phyloP scores from a whole-genome alignment of 2,113 vertebrate genomes.

The Lepus americanus region DNA sequence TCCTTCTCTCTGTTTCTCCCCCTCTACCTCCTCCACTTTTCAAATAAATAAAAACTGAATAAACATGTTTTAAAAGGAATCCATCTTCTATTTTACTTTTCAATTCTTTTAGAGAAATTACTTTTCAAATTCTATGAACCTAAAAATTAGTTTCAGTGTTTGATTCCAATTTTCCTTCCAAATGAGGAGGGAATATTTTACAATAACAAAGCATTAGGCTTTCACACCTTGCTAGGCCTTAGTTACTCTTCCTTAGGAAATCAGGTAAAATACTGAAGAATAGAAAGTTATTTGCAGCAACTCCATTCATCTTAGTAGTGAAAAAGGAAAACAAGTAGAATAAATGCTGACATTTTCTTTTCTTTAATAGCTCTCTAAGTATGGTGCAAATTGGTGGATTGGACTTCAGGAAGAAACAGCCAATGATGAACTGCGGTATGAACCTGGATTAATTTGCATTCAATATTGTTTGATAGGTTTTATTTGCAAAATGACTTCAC shows the following conservation, averaged over 20 bases:
- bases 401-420: slow-evolving; percentile 88
- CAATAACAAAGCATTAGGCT: slow-evolving; percentile 58
- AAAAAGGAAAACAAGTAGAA: slow-evolving; percentile 59
- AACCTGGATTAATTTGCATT: slow-evolving; percentile 71
- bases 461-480: slow-evolving; percentile 60
- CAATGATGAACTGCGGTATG: slow-evolving; percentile 90
- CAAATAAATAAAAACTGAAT: no score
- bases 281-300: slow-evolving; percentile 71
- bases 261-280: slow-evolving; percentile 50
- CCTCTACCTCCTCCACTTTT: no score
- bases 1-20: no score
- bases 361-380: slow-evolving; percentile 87
- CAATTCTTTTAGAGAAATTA: slow-evolving; percentile 45
- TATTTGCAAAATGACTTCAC: slow-evolving; percentile 58
- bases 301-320: slow-evolving; percentile 72
- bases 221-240: slow-evolving; percentile 41
- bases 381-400: slow-evolving; percentile 93
- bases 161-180: slow-evolving; percentile 52
- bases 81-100: slow-evolving; percentile 45
- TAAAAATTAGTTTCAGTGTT: slow-evolving; percentile 50
- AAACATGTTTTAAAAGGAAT: background rate
- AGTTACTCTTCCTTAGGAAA: slow-evolving; percentile 55
- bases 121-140: slow-evolving; percentile 40
- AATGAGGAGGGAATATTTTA: slow-evolving; percentile 39
- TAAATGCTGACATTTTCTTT: slow-evolving; percentile 67